These are phyloP conservation scores for Charaxes varanes DNA, from an alignment of 1,140 invertebrate genomes.

Conservation along the genomic window DNA sequence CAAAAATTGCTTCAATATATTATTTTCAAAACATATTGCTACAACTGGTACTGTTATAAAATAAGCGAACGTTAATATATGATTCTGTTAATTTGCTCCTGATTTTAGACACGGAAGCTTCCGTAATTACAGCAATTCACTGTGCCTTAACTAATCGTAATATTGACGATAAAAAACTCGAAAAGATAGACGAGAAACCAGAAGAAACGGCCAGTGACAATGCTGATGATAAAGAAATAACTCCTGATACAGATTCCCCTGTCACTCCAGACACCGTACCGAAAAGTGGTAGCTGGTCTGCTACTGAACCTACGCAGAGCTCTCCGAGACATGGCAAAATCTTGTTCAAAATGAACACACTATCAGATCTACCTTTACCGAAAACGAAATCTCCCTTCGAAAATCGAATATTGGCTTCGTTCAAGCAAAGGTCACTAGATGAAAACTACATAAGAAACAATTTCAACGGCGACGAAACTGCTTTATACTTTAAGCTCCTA, in stretches of 20 bases:
- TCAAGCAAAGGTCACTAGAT: slow-evolving; percentile 61
- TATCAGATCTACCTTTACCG: slow-evolving; percentile 60
- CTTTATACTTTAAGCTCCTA: slow-evolving; percentile 64
- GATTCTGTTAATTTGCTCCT: too few species aligned
- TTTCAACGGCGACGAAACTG: slow-evolving; percentile 65
- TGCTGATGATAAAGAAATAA: slow-evolving; percentile 47
- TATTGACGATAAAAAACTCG: slow-evolving; percentile 7
- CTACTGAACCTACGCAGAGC: slow-evolving; percentile 38
- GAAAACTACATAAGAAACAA: slow-evolving; percentile 61
- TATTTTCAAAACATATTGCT: too few species aligned
- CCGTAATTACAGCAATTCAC: slow-evolving; percentile 40
- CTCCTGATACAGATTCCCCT: slow-evolving; percentile 48
- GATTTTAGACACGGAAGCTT: slow-evolving; percentile 52
- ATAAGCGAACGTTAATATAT: too few species aligned
- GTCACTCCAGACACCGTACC: slow-evolving; percentile 38
- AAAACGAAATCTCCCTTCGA: slow-evolving; percentile 55
- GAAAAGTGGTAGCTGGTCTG: slow-evolving; percentile 50
- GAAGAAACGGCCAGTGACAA: slow-evolving; percentile 36
- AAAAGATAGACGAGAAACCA: slow-evolving; percentile 27
- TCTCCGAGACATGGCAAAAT: slow-evolving; percentile 54
- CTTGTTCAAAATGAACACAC: slow-evolving; percentile 64
- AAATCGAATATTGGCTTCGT: slow-evolving; percentile 51
- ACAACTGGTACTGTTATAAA: too few species aligned
- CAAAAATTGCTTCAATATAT: too few species aligned
- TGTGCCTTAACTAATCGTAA: slow-evolving; percentile 36